Evolutionary conservation across 2,113 vertebrate species (phyloP), one percentile per base, ranked within the genome.

Genomic region (Peromyscus leucopus): DNA sequence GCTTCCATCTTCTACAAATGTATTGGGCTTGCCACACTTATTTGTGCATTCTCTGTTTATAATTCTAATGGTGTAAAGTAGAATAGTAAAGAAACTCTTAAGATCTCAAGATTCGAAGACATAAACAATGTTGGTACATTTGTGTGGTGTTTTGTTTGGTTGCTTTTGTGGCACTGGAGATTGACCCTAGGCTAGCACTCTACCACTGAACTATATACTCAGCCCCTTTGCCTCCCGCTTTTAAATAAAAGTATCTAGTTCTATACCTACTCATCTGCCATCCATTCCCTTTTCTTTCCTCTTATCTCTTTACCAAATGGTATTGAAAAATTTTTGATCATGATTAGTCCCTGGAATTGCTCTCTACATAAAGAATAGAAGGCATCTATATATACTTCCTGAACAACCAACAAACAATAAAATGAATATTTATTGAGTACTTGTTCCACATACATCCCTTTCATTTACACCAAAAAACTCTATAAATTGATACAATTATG

Each of bases 1-100:
- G 98, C 97, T 98, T 98, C 97, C 98, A 98, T 98, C 96, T 98
- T 97, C 91, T 95, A 95, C 97, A 90, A 93, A 98, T 98, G 94
- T 90, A 97, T 97, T 97, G 94, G 98, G 94, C 97, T 98, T 84
- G 91, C 97, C 97, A 59, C 97, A 97, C 90, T 55, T 98, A 98
- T 98, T 98, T 98, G 97, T 97, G 96, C 97, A 97, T 98, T 98
- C 96, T 98, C 97, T 98, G 97, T 98, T 98, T 98, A 94, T 95
- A 94, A 89, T 98, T 98, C 97, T 98, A 90, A 96, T 96, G 76
- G 92, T 96, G 78, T 96, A 96, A 98, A 97, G 96, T 97, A 96
- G 84, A 98, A 98, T 80, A 96, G 98, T 96, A 98, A 98, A 98
- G 98, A 97, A 98, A 98, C 95, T 97, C 94, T 97, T 96, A 97